These are phyloP conservation scores for Drosophila orosa DNA, from an alignment of 1,140 invertebrate genomes.

Conservation along the genomic window DNA sequence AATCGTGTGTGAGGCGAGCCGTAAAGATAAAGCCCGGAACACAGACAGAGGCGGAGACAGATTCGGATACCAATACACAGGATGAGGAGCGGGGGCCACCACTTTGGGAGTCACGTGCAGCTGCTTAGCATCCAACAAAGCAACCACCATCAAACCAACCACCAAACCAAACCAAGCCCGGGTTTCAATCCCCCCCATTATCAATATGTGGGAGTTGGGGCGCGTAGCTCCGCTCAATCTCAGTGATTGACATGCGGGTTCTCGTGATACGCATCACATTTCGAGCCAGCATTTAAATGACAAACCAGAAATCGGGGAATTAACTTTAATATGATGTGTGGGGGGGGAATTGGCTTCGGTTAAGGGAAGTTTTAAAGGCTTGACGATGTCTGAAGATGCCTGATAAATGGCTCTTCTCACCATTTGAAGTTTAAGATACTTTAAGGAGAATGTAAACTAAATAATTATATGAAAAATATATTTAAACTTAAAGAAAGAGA, in stretches of 20 bases:
- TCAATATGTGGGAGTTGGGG: slow-evolving; percentile 31
- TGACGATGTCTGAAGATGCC: background rate
- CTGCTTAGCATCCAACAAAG: slow-evolving; percentile 72
- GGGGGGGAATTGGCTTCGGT: slow-evolving; percentile 10
- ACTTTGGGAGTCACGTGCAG: slow-evolving; percentile 77
- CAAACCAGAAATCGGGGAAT: slow-evolving; percentile 52
- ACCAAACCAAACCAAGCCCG: slow-evolving; percentile 29
- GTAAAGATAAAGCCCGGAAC: slow-evolving; percentile 68
- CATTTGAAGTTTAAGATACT: background rate
- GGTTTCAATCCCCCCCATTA: slow-evolving; percentile 54
- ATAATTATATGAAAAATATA: background rate
- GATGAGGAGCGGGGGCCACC: slow-evolving; percentile 17
- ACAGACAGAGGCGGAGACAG: slow-evolving; percentile 24
- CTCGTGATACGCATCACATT: slow-evolving; percentile 48
- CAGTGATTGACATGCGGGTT: slow-evolving; percentile 77
- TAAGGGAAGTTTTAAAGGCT: slow-evolving; percentile 7
- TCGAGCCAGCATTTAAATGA: slow-evolving; percentile 56
- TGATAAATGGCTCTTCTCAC: background rate
- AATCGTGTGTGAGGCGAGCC: slow-evolving; percentile 66
- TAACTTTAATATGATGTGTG: slow-evolving; percentile 45
- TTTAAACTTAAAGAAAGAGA: background rate
- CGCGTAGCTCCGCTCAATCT: slow-evolving; percentile 50
- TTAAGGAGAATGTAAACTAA: no score
- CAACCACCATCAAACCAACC: slow-evolving; percentile 50
- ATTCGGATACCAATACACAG: slow-evolving; percentile 20